Evolutionary conservation across 2,888 invertebrate genomes (phyloP), one percentile per base, ranked within the genome.

Genomic region (Cephus pulcher): DNA sequence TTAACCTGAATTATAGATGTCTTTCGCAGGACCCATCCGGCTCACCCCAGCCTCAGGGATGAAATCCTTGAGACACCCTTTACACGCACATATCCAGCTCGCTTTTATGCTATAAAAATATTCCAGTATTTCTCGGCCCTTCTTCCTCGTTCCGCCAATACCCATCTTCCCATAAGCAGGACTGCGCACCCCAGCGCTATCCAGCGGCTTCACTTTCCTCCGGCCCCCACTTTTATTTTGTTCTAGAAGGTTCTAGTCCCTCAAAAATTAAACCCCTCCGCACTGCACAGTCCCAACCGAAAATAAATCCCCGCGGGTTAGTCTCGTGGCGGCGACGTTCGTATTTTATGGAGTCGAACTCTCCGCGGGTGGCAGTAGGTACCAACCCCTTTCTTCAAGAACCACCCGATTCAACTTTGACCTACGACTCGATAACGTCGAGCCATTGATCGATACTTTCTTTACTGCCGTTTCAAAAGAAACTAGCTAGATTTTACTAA

Each of bases 1-100:
- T 70, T 84, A 83, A 82, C 76, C 81, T 84, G 84, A 86, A 86
- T 86, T 87, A 84, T 86, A 87, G 82, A 85, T 85, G 82, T 83
- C 82, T 76, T 56, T 77, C 77, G 79, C 82, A 80, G 82, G 78
- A 75, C 78, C 78, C 76, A 78, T 76, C 71, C 76, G 78, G 78
- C 76, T 78, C 81, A 77, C 78, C 78, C 75, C 71, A 76, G 70
- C 77, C 75, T 70, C 11, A 68, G 75, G 76, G 78, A 81, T 74
- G 75, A 76, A 78, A 80, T 80, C 78, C 80, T 81, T 56, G 76
- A 82, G 80, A 78, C 69, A 75, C 73, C 76, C 80, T 84, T 82
- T 81, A 79, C 82, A 80, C 81, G 78, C 76, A 76, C 74, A 78
- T 9, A 34, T 71, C 33, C 71, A 23, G 15, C 71, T 71, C 2